These are phyloP conservation scores for Habroteleia sp. DNA, from an alignment of 2,888 invertebrate species.

Conservation along the genomic window DNA sequence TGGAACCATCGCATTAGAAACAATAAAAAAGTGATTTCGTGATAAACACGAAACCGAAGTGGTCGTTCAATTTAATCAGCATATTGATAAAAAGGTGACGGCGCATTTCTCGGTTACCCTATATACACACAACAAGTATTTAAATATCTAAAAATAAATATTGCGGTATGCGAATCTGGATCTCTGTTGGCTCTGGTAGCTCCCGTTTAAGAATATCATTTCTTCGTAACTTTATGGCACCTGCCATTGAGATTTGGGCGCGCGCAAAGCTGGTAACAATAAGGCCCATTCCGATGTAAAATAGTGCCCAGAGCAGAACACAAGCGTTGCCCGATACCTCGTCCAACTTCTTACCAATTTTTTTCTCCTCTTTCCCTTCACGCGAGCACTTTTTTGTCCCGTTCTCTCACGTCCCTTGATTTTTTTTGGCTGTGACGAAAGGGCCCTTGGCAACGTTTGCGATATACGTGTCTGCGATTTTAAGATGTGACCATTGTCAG, in stretches of 20 bases:
- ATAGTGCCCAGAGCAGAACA: slow-evolving; percentile 61
- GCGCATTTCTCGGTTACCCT: slow-evolving; percentile 21
- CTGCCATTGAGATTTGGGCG: slow-evolving; percentile 71
- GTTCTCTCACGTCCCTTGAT: slow-evolving; percentile 33
- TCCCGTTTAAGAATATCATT: slow-evolving; percentile 69
- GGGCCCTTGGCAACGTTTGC: slow-evolving; percentile 62
- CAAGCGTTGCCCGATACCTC: slow-evolving; percentile 10
- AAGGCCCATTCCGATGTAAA: slow-evolving; percentile 75
- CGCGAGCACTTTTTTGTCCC: slow-evolving; percentile 13
- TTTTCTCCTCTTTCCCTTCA: slow-evolving; percentile 15
- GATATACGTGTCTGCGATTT: slow-evolving; percentile 54
- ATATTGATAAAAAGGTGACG: slow-evolving; percentile 4
- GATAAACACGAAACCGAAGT: too few relatives aligned
- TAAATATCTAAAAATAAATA: slow-evolving; percentile 46
- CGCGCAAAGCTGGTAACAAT: slow-evolving; percentile 72
- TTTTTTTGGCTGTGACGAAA: slow-evolving; percentile 65
- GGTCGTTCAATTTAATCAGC: slow-evolving; percentile 11
- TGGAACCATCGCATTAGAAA: too few relatives aligned
- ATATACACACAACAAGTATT: slow-evolving; percentile 28
- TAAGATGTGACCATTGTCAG: slow-evolving; percentile 45
- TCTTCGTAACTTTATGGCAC: slow-evolving; percentile 71
- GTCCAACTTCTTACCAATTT: background rate
- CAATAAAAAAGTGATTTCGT: too few relatives aligned
- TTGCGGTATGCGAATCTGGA: slow-evolving; percentile 32
- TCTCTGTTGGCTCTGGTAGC: slow-evolving; percentile 67